Evolutionary conservation across 2,888 invertebrate species (phyloP), one percentile per base, ranked within the genome.

Genomic region (Ophion slaviceki): DNA sequence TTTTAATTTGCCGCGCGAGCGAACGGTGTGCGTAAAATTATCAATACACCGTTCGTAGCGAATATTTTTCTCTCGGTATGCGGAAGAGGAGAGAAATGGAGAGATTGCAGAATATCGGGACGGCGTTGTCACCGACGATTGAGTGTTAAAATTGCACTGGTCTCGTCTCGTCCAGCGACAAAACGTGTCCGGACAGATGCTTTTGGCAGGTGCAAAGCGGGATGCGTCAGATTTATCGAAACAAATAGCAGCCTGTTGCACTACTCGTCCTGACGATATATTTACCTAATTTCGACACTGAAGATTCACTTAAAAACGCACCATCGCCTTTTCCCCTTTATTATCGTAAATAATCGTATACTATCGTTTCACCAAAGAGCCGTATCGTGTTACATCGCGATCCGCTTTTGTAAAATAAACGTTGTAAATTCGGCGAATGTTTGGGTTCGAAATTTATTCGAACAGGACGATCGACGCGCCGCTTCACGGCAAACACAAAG

Each of bases 161-260:
- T 11, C 17, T 36, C 36, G 78, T 59, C 17, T 57, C 28, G 70
- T 79, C 32, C 40, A 66, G 14, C 32, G 24, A 59, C 57, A 62
- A 80, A 80, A 61, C 74, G 72, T 78, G 78, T 68, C 28, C 10
- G 40, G n/a, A 78, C 78, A 59, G 72, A 45, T 17, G 10, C 53
- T 68, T 62, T 71, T 79, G 70, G 80, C 80, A 80, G 80, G 80
- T 80, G 80, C 80, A 59, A 66, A 28, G 2, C 20, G 24, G 64
- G 71, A 80, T 45, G 72, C 64, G 57, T 57, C 66, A 40, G 59
- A 67, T 74, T 47, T 47, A 20, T 40, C 64, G 57, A 57, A 66
- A 36, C 20, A 64, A 62, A 67, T 28, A 17, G n/a, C 36, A 5
- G 20, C 57, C 10, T 59, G 36, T 67, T 40, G 24, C 14, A 61